Conservation (phyloP, 2,113 vertebrate genomes). For the Microcebus murinus region DNA sequence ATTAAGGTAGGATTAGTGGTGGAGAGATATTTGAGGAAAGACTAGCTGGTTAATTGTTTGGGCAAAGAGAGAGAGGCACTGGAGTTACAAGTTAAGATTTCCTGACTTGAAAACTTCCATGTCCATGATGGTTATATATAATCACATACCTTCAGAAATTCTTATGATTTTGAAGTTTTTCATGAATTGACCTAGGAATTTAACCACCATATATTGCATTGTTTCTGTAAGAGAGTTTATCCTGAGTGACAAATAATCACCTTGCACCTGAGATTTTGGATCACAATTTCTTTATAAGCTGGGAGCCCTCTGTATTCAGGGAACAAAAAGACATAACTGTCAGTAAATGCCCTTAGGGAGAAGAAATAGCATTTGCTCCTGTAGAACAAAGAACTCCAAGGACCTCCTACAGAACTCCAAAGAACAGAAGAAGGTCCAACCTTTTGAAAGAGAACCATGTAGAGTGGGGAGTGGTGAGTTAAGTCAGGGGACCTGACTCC, state of each 20-base stretch:
- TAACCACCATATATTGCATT: background rate
- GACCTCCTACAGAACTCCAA: background rate
- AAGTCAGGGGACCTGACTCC: no score
- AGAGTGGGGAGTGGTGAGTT: background rate
- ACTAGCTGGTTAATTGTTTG: background rate
- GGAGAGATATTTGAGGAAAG: background rate
- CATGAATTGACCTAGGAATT: background rate
- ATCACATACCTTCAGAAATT: background rate
- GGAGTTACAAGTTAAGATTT: background rate
- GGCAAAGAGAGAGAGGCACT: background rate
- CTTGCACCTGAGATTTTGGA: background rate
- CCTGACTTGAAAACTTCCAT: background rate
- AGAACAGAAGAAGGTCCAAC: background rate
- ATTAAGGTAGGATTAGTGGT: background rate
- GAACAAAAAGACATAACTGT: background rate
- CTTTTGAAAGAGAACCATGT: background rate
- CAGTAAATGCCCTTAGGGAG: background rate
- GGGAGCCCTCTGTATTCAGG: background rate
- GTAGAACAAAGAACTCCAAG: background rate
- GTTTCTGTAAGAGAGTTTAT: background rate
- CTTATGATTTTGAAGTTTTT: slow-evolving; percentile 3
- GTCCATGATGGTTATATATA: background rate
- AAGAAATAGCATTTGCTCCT: background rate
- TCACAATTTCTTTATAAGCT: background rate
- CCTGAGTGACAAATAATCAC: slow-evolving; percentile 16